Percentiles rank a stretch among this genome's conserved stretches.
Conservation (phyloP, 2,113 vertebrate species). For the Willisornis vidua region DNA sequence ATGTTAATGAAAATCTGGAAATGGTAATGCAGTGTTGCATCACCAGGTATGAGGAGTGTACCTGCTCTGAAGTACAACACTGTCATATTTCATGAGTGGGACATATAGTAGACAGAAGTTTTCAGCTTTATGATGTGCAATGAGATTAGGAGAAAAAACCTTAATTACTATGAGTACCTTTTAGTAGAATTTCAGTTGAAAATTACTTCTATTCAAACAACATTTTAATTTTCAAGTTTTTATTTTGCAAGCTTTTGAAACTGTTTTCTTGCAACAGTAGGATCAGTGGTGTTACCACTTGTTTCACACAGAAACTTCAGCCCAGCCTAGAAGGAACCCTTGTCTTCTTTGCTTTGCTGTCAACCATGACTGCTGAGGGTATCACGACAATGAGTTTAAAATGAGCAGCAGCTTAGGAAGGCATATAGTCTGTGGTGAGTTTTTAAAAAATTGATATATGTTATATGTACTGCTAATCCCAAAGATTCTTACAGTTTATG, state of each 20-base stretch:
- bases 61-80: neutral
- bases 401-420: neutral
- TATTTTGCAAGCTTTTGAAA: neutral
- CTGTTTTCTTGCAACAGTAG: neutral
- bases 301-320: neutral
- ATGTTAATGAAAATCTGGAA: neutral
- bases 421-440: neutral
- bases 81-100: neutral
- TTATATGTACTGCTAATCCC: fast-evolving
- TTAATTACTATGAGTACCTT: neutral
- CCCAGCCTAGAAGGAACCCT: fast-evolving
- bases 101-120: neutral
- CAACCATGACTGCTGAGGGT: neutral
- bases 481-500: neutral
- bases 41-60: neutral
- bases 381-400: neutral
- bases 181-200: neutral
- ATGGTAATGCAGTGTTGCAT: neutral
- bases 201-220: neutral
- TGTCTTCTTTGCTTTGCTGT: neutral
- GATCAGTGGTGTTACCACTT: neutral
- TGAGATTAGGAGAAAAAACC: neutral
- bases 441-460: fast-evolving
- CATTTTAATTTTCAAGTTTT: neutral
- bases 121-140: neutral